Base-by-base conservation (phyloP, 37 sponge, comb jelly and placozoan species). In the Bolinopsis microptera region DNA sequence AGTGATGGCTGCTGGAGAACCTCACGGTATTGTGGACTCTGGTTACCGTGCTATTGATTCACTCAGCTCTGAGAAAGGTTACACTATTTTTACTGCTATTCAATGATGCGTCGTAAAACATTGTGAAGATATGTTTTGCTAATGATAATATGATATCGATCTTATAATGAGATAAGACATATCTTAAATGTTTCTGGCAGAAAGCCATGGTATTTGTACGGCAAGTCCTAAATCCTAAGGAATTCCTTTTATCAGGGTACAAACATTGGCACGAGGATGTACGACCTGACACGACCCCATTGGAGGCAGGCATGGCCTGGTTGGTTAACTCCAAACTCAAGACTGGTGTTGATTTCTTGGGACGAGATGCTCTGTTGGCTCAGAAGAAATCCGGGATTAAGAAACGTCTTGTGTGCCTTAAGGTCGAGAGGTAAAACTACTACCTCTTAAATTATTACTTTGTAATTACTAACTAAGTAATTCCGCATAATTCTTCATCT, bases 1-100 rank as follows among this genome's bases (percentile, higher is more conserved):
- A 1, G 22, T 97, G 67, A 86, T 96, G 76, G 38, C 25, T 68
- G 94, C 70, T 25, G 97, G 96, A 16, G 34, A 38, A 27, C 39
- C 94, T 35, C 93, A 76, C 32, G 93, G 93, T 48, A 25, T 96
- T 67, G 83, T 34, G 9, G 76, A 95, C 37, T 95, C 95, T 67
- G 97, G 97, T 0, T 69, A 83, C 35, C 90, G 95, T 90, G 95
- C 96, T n/a, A 38, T 97, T 38, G 96, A 97, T 68, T 77, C 93
- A 0, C 93, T 97, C 69, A 93, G 96, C 27, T 25, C 94, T 23
- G 97, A 97, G 94, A 94, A 96, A 76, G 96, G 95, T 26, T 94
- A 92, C n/a, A n/a, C n/a, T 38, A 67, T 22, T 67, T 13, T n/a
- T n/a, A n/a, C n/a, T n/a, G n/a, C n/a, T n/a, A n/a, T n/a, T n/a